Conservation (phyloP, 2,113 vertebrate species). For the Lepisosteus osseus region DNA sequence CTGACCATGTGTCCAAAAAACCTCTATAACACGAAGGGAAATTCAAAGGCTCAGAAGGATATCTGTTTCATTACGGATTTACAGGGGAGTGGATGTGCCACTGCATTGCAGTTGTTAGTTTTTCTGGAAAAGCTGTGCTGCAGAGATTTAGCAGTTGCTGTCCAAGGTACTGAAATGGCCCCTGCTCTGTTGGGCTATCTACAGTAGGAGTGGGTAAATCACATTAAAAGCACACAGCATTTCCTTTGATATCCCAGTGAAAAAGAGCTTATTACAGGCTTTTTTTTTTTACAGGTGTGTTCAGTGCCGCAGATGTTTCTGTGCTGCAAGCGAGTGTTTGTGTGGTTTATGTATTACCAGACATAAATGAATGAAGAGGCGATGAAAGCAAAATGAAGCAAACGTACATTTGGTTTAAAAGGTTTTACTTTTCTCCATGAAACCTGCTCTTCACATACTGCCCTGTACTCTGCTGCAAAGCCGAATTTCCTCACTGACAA, state of each 20-base stretch:
- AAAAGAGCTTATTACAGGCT: neutral
- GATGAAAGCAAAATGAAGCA: neutral
- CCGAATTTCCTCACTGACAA: too few relatives aligned
- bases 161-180: neutral
- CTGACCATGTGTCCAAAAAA: too few relatives aligned
- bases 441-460: too few relatives aligned
- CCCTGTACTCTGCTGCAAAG: too few relatives aligned
- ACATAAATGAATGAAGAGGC: too few relatives aligned
- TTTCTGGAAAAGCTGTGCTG: neutral
- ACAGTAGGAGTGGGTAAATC: neutral
- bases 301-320: neutral
- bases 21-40: neutral
- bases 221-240: neutral
- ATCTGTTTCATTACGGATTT: neutral
- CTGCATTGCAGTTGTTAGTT: constrained; percentile 1
- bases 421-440: too few relatives aligned
- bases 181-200: neutral
- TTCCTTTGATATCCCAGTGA: neutral
- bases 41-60: neutral
- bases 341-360: neutral
- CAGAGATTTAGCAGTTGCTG: neutral
- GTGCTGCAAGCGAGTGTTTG: neutral
- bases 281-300: neutral
- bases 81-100: neutral
- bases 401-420: too few relatives aligned